Evolutionary conservation across 2,113 vertebrate species (phyloP).

Genomic region (Pseudorhombus dupliciocellatus): DNA sequence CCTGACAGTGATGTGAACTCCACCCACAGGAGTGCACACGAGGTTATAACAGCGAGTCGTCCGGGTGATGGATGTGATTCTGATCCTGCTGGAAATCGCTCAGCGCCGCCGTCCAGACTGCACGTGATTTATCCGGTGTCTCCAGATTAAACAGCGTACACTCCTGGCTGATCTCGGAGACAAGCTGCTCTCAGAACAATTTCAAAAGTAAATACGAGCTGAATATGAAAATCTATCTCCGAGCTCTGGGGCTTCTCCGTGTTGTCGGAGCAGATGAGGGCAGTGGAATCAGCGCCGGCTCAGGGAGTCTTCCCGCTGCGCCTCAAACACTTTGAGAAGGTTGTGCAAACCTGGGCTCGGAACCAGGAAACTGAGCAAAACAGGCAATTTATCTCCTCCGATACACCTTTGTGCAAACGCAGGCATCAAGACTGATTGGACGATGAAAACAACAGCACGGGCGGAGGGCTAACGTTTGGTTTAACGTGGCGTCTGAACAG

Average conservation of each 20-base stretch:
- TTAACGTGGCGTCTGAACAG: constrained; percentile 9
- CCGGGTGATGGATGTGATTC: constrained; percentile 53
- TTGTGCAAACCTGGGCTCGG: constrained; percentile 4
- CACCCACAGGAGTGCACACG: constrained; percentile 12
- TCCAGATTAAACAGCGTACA: constrained; percentile 65
- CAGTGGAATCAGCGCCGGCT: constrained; percentile 40
- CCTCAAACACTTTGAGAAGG: constrained; percentile 14
- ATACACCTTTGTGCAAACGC: constrained; percentile 16
- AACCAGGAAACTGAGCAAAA: neutral
- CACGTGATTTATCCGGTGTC: constrained; percentile 66
- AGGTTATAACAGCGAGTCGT: constrained; percentile 32
- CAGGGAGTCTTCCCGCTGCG: constrained; percentile 36
- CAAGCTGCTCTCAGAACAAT: constrained; percentile 55
- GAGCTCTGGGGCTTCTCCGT: constrained; percentile 34
- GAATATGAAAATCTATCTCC: constrained; percentile 60
- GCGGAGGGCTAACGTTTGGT: constrained; percentile 15
- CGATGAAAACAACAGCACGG: constrained; percentile 25
- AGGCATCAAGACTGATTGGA: neutral
- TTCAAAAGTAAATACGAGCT: constrained; percentile 71
- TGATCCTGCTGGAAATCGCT: constrained; percentile 64
- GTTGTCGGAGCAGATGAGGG: constrained; percentile 48
- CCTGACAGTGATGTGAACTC: constrained; percentile 4
- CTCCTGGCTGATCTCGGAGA: constrained; percentile 49
- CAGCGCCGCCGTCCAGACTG: constrained; percentile 39
- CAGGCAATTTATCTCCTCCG: neutral